Evolutionary conservation across 2,113 vertebrate genomes (phyloP).

Genomic region (Nycticryphes semicollaris): DNA sequence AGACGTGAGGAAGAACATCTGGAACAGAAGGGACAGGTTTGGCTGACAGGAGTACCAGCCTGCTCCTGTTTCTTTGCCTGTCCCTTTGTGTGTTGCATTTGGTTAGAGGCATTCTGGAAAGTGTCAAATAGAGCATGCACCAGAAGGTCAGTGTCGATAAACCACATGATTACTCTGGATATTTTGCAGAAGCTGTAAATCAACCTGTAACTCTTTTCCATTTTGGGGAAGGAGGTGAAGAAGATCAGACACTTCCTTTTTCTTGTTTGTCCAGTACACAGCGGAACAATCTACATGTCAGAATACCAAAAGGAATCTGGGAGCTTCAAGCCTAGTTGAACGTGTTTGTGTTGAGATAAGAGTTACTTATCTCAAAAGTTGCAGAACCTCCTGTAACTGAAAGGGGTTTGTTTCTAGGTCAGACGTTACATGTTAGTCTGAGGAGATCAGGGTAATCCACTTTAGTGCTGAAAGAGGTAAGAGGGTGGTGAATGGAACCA

Average conservation of each 20-base stretch:
- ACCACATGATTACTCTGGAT: neutral
- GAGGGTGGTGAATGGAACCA: neutral
- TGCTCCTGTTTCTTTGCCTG: neutral
- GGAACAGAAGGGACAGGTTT: neutral
- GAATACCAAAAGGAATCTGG: neutral
- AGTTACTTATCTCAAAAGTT: neutral
- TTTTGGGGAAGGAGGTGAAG: neutral
- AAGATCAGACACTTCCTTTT: neutral
- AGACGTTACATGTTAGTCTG: neutral
- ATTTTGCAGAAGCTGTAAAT: neutral
- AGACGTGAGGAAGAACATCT: neutral
- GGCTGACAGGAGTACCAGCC: too few relatives aligned
- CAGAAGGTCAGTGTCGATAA: neutral
- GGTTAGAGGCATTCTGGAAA: neutral
- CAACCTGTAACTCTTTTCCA: rapidly evolving
- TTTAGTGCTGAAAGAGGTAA: neutral
- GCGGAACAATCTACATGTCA: neutral
- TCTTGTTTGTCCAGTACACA: neutral
- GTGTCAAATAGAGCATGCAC: neutral
- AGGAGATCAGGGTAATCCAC: neutral
- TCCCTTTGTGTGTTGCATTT: neutral
- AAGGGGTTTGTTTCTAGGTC: neutral
- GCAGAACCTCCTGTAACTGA: neutral
- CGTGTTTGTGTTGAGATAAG: neutral
- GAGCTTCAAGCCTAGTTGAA: neutral